Percentiles rank a stretch among this genome's conserved stretches.
These are phyloP conservation scores for Spongia lamella DNA, from an alignment of 37 sponge, comb jelly and placozoan genomes.

Conservation along the genomic window DNA sequence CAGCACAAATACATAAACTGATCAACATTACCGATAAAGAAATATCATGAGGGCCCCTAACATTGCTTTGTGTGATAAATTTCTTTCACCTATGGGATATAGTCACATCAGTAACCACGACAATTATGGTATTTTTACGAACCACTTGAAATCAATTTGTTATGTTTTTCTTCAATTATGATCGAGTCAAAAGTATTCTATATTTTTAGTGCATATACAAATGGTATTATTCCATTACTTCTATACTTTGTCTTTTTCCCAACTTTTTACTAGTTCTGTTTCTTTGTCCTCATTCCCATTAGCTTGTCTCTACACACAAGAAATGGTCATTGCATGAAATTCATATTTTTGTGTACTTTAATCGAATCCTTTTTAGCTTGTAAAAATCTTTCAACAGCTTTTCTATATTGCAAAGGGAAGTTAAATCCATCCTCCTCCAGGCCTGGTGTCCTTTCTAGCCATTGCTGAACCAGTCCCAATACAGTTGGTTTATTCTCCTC, in stretches of 20 bases:
- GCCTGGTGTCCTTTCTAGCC: constrained; percentile 68
- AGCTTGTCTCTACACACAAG: neutral
- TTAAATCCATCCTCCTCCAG: constrained; percentile 51
- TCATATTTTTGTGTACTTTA: constrained; percentile 6
- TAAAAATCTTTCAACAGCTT: constrained; percentile 35
- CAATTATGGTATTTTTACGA: too few species aligned
- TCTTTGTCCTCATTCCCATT: neutral
- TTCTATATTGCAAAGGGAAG: constrained; percentile 25
- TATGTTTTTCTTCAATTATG: constrained; percentile 22
- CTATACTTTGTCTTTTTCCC: neutral
- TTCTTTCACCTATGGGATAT: constrained; percentile 17
- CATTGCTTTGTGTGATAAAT: constrained; percentile 49
- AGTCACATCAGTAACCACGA: too few species aligned
- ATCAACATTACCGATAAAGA: constrained; percentile 61
- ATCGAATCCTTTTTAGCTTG: constrained; percentile 5
- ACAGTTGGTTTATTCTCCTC: too few species aligned
- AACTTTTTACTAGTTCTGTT: neutral
- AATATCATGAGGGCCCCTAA: constrained; percentile 64
- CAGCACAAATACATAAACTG: too few species aligned
- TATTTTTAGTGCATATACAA: too few species aligned
- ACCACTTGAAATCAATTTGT: neutral
- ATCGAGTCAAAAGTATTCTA: constrained; percentile 21
- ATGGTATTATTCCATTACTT: too few species aligned
- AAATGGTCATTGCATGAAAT: neutral
- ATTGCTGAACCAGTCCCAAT: constrained; percentile 18